Evolutionary conservation across 2,113 vertebrate species (phyloP), one percentile per base, ranked within the genome.

Genomic region (Ivindomyrus marchei): DNA sequence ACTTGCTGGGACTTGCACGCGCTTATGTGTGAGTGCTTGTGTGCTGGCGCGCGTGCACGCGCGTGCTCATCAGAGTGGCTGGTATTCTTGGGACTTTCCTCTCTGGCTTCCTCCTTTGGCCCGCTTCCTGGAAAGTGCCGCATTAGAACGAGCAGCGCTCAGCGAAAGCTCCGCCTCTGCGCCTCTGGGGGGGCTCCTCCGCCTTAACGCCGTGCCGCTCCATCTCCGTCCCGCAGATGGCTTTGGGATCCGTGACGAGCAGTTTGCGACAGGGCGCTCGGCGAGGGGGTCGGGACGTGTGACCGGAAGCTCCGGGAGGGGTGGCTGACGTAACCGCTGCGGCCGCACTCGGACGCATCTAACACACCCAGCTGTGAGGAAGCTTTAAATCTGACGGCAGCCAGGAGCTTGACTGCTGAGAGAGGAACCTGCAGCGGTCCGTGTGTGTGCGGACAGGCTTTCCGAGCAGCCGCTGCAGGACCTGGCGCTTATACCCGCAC

Each of bases 61-160:
- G 47, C 36, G 10, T n/a, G 56, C 39, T 86, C 52, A 50, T 46
- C 77, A 83, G 90, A 89, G 24, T 49, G 90, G 89, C 90, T 94
- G 95, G 96, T 94, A 94, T 96, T 96, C 93, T 95, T 92, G 96
- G 96, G 96, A 94, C 94, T 96, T 96, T 96, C 96, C 96, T 96
- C 87, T 3, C 24, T 91, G 90, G 90, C 92, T 93, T 88, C 92
- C 92, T 89, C 89, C 88, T 91, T 90, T 91, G 21, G 45, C 90
- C 90, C 90, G 93, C 94, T 96, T 96, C 95, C 96, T 94, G 96
- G 96, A 96, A 88, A 88, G 17, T 45, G 96, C 95, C 95, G 94
- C 93, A 58, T 80, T 5, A 19, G 11, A 5, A 52, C 45, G 77
- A 47, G 87, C 87, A 80, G 89, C 84, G 85, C n/a, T 70, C n/a